Evolutionary conservation across 2,113 vertebrate species (phyloP), one percentile per base, ranked within the genome.

Genomic region (human): DNA sequence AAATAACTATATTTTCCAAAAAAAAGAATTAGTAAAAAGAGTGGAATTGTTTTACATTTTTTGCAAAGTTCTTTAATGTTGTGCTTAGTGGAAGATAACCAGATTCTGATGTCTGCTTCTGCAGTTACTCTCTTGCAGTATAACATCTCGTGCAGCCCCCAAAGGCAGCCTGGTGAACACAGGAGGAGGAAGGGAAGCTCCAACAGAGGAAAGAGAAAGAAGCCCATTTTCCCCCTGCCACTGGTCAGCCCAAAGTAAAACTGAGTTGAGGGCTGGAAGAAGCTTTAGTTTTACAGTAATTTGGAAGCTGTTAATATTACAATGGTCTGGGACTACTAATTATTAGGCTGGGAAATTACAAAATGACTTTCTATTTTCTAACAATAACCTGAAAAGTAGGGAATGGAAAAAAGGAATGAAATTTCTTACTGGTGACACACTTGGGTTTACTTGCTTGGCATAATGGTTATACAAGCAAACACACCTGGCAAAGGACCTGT

Each of bases 311-410:
- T 55, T 80, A 70, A 55, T 45, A 35, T 78, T 70, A 27, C 27
- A 38, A 8, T 22, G 3, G 72, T 32, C n/a, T 61, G 12, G 6
- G 32, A 25, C 30, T 82, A 45, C 38, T 38, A 64, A 43, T 89
- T 79, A 81, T 55, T 76, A 86, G 93, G 48, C 48, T 70, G 35
- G 68, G 64, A 73, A 75, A 35, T 80, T 40, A 84, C 23, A 40
- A 68, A 61, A 38, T 50, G 32, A 78, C 35, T 88, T 64, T 50
- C 78, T 50, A 84, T 93, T 86, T 96, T 88, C 83, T 89, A 66
- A 48, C 72, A 73, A 82, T 72, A 76, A 43, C 20, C 66, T 83
- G 22, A 70, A 90, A 59, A 87, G 40, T 32, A 48, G 30, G 9
- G 6, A 27, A 22, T 2, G 5, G 32, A 27, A 66, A 18, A 35